Base-by-base conservation (phyloP, 2,888 invertebrate species). In the Stenodema calcarata region DNA sequence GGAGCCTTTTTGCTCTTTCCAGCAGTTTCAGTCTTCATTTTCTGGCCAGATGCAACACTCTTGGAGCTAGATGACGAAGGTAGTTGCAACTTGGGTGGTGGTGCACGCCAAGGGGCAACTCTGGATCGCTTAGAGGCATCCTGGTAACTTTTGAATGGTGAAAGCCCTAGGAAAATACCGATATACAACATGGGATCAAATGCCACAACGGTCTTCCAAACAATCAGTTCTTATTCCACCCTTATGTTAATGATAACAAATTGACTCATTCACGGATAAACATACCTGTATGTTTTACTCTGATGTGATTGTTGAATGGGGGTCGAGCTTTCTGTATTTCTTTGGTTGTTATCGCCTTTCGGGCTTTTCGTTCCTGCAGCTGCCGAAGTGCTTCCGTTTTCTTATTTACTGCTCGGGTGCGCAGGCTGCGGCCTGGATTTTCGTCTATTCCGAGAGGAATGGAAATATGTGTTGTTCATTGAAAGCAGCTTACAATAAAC, bases 231-330 rank as follows among this genome's bases (percentile, higher is more conserved):
- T n/a, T n/a, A n/a, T n/a, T n/a, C n/a, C n/a, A n/a, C n/a, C n/a
- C n/a, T n/a, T n/a, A n/a, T n/a, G n/a, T n/a, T n/a, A n/a, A n/a
- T n/a, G n/a, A n/a, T n/a, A n/a, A n/a, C n/a, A n/a, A n/a, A n/a
- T n/a, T n/a, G n/a, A n/a, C n/a, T n/a, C n/a, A n/a, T n/a, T n/a
- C n/a, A n/a, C n/a, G n/a, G n/a, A n/a, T n/a, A n/a, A n/a, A 9
- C 54, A 30, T 35, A 82, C 82, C 82, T 35, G 82, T 82, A 41
- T 82, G 82, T 35, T 82, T 82, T 0, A 82, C 82, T 1, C 82
- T 30, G 7, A 82, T 62, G 70, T 82, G 41, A n/a, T 42, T 42
- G 42, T 82, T 82, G 82, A 82, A 82, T 1, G 82, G 82, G 6
- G 82, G 82, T 18, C 42, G 14, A 12, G 42, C 82, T 41, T 82